Percentiles rank a stretch among this genome's conserved stretches.
These are phyloP conservation scores for Strigops habroptila DNA, from an alignment of 2,113 vertebrate species.

Conservation along the genomic window DNA sequence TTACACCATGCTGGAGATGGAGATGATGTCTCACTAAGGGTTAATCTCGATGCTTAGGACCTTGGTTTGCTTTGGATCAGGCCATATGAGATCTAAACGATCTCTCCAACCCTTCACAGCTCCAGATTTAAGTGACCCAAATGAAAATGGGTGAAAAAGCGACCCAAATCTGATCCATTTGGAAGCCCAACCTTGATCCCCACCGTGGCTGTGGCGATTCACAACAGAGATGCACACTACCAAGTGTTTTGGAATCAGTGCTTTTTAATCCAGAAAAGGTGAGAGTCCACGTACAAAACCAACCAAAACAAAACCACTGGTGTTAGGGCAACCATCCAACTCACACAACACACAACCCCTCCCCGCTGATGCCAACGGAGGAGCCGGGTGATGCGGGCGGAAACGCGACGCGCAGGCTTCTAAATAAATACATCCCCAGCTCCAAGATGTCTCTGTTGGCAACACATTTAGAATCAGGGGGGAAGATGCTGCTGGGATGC, in stretches of 20 bases:
- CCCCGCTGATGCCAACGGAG: accelerated
- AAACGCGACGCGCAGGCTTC: not conserved
- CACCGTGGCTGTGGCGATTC: accelerated
- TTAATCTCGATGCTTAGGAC: not conserved
- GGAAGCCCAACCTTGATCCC: not conserved
- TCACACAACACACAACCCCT: not conserved
- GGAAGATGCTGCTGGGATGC: not conserved
- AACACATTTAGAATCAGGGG: not conserved
- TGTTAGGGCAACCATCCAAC: not conserved
- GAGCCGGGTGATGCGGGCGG: not conserved
- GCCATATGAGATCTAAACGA: not conserved
- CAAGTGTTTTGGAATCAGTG: not conserved
- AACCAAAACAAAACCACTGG: not conserved
- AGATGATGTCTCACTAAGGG: accelerated
- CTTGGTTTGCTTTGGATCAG: not conserved
- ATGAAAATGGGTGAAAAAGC: not conserved
- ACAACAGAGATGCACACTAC: not conserved
- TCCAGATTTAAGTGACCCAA: not conserved
- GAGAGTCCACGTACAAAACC: conserved; percentile 23
- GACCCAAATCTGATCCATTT: accelerated
- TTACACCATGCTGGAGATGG: accelerated
- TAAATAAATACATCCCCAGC: not conserved
- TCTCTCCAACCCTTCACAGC: not conserved
- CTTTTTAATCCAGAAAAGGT: conserved; percentile 60
- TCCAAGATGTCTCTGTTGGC: accelerated